phyloP scores from a whole-genome alignment of 2,888 invertebrate genomes.

The Theretra japonica region DNA sequence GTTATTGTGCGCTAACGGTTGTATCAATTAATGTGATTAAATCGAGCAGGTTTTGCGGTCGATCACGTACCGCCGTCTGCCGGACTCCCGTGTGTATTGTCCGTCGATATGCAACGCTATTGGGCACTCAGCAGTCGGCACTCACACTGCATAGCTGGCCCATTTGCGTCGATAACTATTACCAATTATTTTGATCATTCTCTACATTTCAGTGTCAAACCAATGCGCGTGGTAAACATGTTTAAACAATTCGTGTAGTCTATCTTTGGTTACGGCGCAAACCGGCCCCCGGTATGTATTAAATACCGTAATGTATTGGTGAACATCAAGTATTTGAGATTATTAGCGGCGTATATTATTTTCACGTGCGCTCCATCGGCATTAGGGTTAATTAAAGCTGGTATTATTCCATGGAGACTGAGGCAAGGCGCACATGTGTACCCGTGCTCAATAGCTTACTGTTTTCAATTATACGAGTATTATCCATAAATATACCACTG shows the following conservation, averaged over 20 bases:
- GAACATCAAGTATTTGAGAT: constrained; percentile 9
- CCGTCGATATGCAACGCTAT: constrained; percentile 40
- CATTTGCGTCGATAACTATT: constrained; percentile 14
- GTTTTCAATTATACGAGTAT: constrained; percentile 4
- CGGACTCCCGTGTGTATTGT: constrained; percentile 53
- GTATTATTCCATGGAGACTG: constrained; percentile 2
- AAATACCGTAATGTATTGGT: constrained; percentile 16
- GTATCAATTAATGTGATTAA: constrained; percentile 79
- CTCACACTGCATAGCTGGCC: constrained; percentile 8
- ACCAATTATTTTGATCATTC: background rate
- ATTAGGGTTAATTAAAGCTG: constrained; percentile 67
- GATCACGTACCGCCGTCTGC: constrained; percentile 68
- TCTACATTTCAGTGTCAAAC: background rate
- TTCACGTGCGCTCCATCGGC: constrained; percentile 31
- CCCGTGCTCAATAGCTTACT: background rate
- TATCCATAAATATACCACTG: background rate
- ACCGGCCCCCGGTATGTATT: background rate
- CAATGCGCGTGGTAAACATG: constrained; percentile 1
- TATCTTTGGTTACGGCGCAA: background rate
- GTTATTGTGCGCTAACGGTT: constrained; percentile 80
- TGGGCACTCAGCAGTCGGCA: background rate
- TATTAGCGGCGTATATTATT: background rate
- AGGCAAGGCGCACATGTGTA: background rate
- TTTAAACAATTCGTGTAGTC: background rate
- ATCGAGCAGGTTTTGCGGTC: constrained; percentile 71